Evolutionary conservation across 35 echinoderm and acorn worm genomes (phyloP).

Genomic region (Strongylocentrotus purpuratus): DNA sequence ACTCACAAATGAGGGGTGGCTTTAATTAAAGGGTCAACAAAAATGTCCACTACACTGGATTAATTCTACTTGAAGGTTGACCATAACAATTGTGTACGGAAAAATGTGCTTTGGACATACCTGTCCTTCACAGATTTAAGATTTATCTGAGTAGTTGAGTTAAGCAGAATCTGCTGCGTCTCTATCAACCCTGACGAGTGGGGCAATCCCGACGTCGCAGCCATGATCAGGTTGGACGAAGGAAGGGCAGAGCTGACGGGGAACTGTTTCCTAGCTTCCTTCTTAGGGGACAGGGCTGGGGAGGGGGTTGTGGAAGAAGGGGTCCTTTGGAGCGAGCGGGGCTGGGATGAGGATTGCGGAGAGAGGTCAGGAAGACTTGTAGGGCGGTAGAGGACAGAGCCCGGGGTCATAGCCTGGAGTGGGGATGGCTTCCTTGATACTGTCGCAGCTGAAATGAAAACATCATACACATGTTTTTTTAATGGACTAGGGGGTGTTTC

Average conservation of each 20-base stretch:
- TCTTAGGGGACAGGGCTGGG: slow-evolving; percentile 28
- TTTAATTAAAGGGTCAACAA: no score
- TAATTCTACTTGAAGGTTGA: no score
- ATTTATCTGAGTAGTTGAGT: slow-evolving; percentile 9
- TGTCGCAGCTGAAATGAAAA: neutral
- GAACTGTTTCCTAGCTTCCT: neutral
- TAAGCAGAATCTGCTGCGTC: slow-evolving; percentile 15
- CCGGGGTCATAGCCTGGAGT: neutral
- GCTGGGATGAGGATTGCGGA: neutral
- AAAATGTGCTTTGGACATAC: neutral
- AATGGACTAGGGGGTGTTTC: no score
- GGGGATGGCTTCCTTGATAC: neutral
- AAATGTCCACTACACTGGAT: no score
- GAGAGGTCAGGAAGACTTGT: slow-evolving; percentile 31
- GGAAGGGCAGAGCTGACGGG: neutral
- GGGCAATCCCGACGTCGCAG: neutral
- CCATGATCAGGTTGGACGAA: neutral
- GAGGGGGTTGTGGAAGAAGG: slow-evolving; percentile 10
- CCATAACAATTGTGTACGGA: no score
- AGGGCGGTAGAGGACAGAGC: slow-evolving; percentile 2
- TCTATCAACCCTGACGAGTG: neutral
- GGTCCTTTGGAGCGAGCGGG: neutral
- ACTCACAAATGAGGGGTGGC: no score
- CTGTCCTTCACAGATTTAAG: slow-evolving; percentile 26
- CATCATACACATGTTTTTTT: neutral